Percentiles rank a stretch among this genome's conserved stretches.
Conservation (phyloP, 2,113 vertebrate genomes). For the Bettongia penicillata region DNA sequence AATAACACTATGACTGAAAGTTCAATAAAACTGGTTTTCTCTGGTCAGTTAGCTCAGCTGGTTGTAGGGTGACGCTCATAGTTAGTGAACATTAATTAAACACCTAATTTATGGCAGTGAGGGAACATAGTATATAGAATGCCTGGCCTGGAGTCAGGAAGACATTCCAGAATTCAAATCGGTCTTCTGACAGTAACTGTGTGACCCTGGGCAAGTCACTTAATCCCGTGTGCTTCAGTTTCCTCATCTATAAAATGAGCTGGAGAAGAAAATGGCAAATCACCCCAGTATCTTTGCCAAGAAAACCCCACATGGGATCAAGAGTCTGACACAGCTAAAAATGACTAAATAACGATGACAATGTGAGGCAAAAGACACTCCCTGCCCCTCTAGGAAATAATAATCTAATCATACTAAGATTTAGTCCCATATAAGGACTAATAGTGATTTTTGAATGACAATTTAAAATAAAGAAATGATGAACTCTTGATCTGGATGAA, state of each 20-base stretch:
- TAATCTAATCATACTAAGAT: background rate
- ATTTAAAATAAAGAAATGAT: background rate
- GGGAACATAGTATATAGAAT: background rate
- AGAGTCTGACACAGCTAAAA: background rate
- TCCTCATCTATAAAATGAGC: background rate
- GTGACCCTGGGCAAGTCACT: background rate
- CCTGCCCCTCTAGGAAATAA: background rate
- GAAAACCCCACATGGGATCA: background rate
- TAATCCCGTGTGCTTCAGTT: background rate
- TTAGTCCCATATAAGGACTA: background rate
- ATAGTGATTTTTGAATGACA: background rate
- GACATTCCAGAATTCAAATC: background rate
- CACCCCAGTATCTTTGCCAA: background rate
- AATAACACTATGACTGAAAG: background rate
- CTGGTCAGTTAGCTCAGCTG: background rate
- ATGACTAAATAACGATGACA: background rate
- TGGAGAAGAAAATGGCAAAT: background rate
- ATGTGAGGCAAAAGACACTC: background rate
- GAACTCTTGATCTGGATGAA: background rate
- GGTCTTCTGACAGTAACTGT: background rate
- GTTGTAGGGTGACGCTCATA: background rate
- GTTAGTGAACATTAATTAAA: background rate
- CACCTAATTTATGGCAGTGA: background rate
- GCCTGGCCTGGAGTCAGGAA: background rate
- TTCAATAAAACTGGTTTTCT: background rate